phyloP scores from a whole-genome alignment of 2,888 invertebrate species.

The Zhengitettix transpicula region DNA sequence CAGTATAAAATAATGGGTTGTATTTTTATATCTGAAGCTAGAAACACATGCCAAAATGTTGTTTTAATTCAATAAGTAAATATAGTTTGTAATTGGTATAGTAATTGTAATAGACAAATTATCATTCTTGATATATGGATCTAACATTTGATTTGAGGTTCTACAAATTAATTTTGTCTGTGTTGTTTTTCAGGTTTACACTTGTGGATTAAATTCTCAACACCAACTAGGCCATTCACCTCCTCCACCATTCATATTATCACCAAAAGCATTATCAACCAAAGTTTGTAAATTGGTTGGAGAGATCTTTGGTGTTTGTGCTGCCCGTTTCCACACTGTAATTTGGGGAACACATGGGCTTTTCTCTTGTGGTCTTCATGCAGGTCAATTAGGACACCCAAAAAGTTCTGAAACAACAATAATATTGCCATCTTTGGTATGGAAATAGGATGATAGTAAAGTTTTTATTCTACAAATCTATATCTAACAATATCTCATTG shows the following conservation, averaged over 20 bases:
- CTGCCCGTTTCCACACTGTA: conserved; percentile 55
- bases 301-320: conserved; percentile 35
- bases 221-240: conserved; percentile 39
- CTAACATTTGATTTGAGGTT: too few relatives aligned
- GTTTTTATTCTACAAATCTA: too few relatives aligned
- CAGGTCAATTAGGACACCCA: conserved; percentile 63
- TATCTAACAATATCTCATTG: too few relatives aligned
- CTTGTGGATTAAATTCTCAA: conserved; percentile 45
- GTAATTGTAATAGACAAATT: too few relatives aligned
- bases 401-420: conserved; percentile 29
- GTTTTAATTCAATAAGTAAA: too few relatives aligned
- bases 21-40: too few relatives aligned
- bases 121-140: too few relatives aligned
- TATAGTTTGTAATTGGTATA: too few relatives aligned
- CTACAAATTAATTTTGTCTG: not conserved
- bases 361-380: conserved; percentile 68
- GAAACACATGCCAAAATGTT: too few relatives aligned
- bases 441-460: too few relatives aligned
- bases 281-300: conserved; percentile 10
- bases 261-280: conserved; percentile 2
- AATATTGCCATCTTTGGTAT: conserved; percentile 17
- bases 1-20: too few relatives aligned
- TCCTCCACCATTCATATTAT: conserved; percentile 15
- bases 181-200: conserved; percentile 30
- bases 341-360: conserved; percentile 39